Evolutionary conservation across 1,140 invertebrate species (phyloP).

Genomic region (Tenebrio molitor): DNA sequence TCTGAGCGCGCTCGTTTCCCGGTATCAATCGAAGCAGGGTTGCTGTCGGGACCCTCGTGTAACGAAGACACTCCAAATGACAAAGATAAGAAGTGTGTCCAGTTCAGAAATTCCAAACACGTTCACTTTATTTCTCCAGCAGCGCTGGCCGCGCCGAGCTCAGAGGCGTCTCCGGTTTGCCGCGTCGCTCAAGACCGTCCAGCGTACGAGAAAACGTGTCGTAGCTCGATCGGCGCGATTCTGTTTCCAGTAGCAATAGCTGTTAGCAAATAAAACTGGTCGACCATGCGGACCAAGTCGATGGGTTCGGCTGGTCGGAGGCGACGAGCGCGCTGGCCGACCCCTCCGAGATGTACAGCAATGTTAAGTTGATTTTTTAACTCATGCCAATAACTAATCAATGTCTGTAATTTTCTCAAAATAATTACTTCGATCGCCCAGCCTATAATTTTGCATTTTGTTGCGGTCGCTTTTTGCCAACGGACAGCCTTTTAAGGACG

Average conservation of each 20-base stretch:
- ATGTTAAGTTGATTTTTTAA: constrained; percentile 54
- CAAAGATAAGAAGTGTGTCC: constrained; percentile 38
- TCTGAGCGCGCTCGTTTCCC: too few species aligned
- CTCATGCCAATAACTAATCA: constrained; percentile 57
- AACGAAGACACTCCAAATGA: constrained; percentile 28
- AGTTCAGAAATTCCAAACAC: constrained; percentile 58
- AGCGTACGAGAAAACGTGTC: constrained; percentile 13
- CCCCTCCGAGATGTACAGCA: constrained; percentile 44
- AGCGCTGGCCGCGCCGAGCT: constrained; percentile 40
- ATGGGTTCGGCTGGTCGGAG: neutral
- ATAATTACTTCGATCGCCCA: constrained; percentile 50
- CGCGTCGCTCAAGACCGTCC: neutral
- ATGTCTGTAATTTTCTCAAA: constrained; percentile 55
- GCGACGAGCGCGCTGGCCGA: neutral
- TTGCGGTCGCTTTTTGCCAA: constrained; percentile 38
- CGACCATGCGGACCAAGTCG: constrained; percentile 47
- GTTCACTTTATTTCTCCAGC: constrained; percentile 58
- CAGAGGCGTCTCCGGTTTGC: constrained; percentile 6
- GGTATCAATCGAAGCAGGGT: neutral
- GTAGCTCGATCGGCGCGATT: constrained; percentile 30
- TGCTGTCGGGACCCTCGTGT: neutral
- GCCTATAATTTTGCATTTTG: constrained; percentile 53
- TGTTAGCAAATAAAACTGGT: constrained; percentile 61
- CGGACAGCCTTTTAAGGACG: constrained; percentile 11
- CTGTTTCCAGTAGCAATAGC: constrained; percentile 61